Evolutionary conservation across 92 coral and sea anemone genomes (phyloP), one percentile per base, ranked within the genome.

Genomic region (Bergia puertoricense): DNA sequence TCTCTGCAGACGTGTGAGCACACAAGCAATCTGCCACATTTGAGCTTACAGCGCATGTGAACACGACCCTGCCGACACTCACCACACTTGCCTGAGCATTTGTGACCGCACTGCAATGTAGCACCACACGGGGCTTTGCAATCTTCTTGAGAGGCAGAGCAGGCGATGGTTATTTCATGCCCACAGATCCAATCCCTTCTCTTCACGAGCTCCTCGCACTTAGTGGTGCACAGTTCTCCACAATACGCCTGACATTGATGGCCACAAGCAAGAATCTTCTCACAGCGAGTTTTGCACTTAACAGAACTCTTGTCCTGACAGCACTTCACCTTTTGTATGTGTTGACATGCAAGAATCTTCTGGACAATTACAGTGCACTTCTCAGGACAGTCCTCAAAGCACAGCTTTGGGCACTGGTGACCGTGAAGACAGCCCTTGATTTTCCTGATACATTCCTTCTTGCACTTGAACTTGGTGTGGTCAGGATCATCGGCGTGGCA

Each of bases 61-160:
- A 95, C 90, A n/a, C 98, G 94, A 39, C 98, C 98, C 85, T 91
- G 94, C 44, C 90, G 89, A 81, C 98, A 96, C 86, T 93, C 89
- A 3, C 98, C 98, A 85, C 98, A 96, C 11, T 20, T 86, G 14
- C 98, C 98, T 11, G 93, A 67, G 79, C 98, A 96, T 37, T 5
- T 46, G 85, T 96, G 98, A 16, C 89, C 95, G 83, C 98, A 96
- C 36, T 91, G 82, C 82, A 93, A 74, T 37, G n/a, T 3, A n/a
- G 90, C 89, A 22, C 74, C 36, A 86, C 98, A 96, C 11, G 91
- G 93, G 18, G 80, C 94, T 23, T 40, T 67, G 80, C 98, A 96
- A 80, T 94, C 91, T 9, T 86, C 54, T 50, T 89, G 93, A 5
- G 96, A 93, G 56, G 96, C 98, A 5, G 93, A 92, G 86, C 98